Base-by-base conservation (phyloP, 53 echinoderm and acorn worm species). In the Mesocentrotus franciscanus region DNA sequence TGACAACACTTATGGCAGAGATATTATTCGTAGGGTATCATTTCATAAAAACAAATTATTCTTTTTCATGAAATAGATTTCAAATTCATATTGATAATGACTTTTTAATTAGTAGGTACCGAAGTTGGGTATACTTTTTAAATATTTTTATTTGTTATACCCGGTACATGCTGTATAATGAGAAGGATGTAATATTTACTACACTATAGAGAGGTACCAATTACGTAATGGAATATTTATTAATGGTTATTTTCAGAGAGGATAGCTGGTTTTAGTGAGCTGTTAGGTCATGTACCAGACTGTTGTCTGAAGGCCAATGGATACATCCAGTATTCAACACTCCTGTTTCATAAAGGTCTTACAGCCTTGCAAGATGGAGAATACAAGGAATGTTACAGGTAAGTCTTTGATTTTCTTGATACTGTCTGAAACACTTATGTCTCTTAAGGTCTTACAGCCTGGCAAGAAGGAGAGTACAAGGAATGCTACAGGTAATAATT, bases 361-460 rank as follows among this genome's bases (percentile, higher is more conserved):
- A 29, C 78, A 18, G 81, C 93, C 11, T 93, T 83, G 93, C 83
- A 81, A 42, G 20, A 81, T 32, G 61, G 93, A 13, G 93, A 79
- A 24, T 93, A 60, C 93, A 93, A 93, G 56, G 93, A 78, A 10
- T 93, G 93, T 36, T 93, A 57, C 61, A 93, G 61, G 93, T 93
- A 12, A 35, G 93, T 42, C n/a, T 58, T 78, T 78, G 78, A 78
- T 78, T 32, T 34, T 84, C 39, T 84, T 10, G 49, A 36, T 42
- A 49, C 9, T 84, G 7, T 26, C n/a, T 18, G 84, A 42, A 0
- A 10, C 78, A 70, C 60, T 93, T 9, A 5, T 83, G 32, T 93
- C 83, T 61, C 93, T 61, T 24, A 93, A 35, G 83, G 83, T 18
- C 20, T 93, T 58, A 29, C 78, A 18, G 81, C 83, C 24, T 93